Conservation (phyloP, 2,888 invertebrate genomes). For the Disparrhopalites patrizii region DNA sequence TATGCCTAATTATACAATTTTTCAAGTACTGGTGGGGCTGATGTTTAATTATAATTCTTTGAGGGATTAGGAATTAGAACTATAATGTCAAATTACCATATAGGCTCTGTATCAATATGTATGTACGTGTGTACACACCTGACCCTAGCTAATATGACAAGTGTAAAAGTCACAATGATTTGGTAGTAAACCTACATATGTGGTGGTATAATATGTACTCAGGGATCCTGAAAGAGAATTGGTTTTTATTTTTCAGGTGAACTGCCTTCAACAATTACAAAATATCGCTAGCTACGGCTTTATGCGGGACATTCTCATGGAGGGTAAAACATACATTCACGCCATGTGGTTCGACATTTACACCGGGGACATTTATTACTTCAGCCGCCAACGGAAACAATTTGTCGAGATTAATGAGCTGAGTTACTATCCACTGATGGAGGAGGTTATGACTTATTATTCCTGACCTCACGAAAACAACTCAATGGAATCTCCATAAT, state of each 20-base stretch:
- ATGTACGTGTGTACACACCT: no score
- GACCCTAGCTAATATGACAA: no score
- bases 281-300: slow-evolving; percentile 91
- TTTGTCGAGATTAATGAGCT: slow-evolving; percentile 83
- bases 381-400: slow-evolving; percentile 77
- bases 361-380: slow-evolving; percentile 91
- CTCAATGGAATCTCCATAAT: no score
- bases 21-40: no score
- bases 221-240: neutral
- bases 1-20: no score
- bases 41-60: no score
- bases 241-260: slow-evolving; percentile 61
- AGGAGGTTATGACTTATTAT: slow-evolving; percentile 75
- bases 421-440: slow-evolving; percentile 67
- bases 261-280: slow-evolving; percentile 85
- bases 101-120: no score
- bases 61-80: no score
- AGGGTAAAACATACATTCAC: slow-evolving; percentile 79
- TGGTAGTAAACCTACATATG: neutral
- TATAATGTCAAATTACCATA: no score
- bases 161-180: no score
- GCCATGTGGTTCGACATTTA: slow-evolving; percentile 98
- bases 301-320: slow-evolving; percentile 72
- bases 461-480: no score
- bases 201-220: neutral